Evolutionary conservation across 2,113 vertebrate species (phyloP).

Genomic region (Eulemur macaco): DNA sequence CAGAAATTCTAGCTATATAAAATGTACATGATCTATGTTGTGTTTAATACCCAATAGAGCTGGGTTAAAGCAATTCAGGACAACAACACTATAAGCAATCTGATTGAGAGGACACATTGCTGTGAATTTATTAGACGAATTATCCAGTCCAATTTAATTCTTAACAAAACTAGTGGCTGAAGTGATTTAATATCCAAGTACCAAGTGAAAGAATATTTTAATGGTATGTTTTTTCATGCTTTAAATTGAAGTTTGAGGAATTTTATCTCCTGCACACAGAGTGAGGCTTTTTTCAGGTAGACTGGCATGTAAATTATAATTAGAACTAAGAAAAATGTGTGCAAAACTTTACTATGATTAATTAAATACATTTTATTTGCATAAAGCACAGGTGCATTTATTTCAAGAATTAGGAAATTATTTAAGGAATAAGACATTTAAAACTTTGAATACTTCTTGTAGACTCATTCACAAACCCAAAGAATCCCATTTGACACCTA

Average conservation of each 20-base stretch:
- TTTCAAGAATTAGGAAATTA: constrained; percentile 49
- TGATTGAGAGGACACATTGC: constrained; percentile 2
- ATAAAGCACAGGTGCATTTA: constrained; percentile 40
- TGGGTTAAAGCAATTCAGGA: constrained; percentile 29
- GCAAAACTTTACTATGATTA: constrained; percentile 39
- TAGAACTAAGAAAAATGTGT: constrained; percentile 58
- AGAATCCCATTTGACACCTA: background rate
- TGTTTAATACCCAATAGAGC: background rate
- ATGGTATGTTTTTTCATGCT: background rate
- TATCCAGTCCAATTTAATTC: constrained; percentile 50
- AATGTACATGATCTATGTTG: background rate
- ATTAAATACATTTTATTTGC: constrained; percentile 56
- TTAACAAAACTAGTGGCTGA: constrained; percentile 51
- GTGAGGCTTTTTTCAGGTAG: constrained; percentile 28
- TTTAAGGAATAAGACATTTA: constrained; percentile 47
- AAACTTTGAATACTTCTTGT: background rate
- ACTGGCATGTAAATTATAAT: constrained; percentile 56
- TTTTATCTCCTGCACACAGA: constrained; percentile 17
- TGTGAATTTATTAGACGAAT: constrained; percentile 47
- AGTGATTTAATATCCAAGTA: constrained; percentile 53
- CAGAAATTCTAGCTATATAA: constrained; percentile 15
- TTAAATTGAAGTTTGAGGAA: constrained; percentile 52
- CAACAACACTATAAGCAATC: constrained; percentile 26
- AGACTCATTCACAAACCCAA: constrained; percentile 36
- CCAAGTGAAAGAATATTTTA: constrained; percentile 47